Base-by-base conservation (phyloP, 2,113 vertebrate species). In the Hypomesus transpacificus region DNA sequence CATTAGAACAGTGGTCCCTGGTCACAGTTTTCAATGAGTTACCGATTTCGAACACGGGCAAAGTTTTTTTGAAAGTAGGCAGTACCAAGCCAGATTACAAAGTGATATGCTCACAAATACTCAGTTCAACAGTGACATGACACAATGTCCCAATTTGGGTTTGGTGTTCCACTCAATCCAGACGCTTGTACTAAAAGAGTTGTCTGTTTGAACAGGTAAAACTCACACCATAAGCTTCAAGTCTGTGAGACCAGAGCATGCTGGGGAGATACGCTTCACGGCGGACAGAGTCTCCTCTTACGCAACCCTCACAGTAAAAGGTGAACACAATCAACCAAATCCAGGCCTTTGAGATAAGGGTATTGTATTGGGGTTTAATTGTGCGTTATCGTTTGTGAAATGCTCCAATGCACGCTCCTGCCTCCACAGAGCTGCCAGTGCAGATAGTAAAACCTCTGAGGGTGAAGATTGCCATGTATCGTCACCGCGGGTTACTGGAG, bases 381-480 rank as follows among this genome's bases (percentile, higher is more conserved):
- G 20, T 59, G 18, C 7, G 39, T 9, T 56, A 56, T 56, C 54
- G 54, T 56, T 56, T 46, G 39, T 46, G 9, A 46, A 46, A 46
- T 3, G 24, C 24, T 26, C 24, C 3, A 26, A 46, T 52, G 1
- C 66, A 7, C 28, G 59, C 17, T 50, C 11, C 46, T 31, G 60
- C 24, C 56, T 14, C 65, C n/a, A 17, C 68, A 99, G 96, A 98
- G 79, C 92, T 97, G 22, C 96, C 97, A 0, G 95, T 97, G 3
- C 91, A 93, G 79, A 93, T 98, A 21, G 73, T 94, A 28, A 96
- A 95, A 59, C 96, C 94, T 0, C 84, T 98, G 51, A 80, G 94
- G 70, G 95, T 97, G 57, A 99, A 98, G 87, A 95, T 96, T 0
- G 96, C 94, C 9, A 94, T 99, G 74, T 96, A 98, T 82, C 95